Base-by-base conservation (phyloP, 2,797 vertebrate species). In the Huso huso region DNA sequence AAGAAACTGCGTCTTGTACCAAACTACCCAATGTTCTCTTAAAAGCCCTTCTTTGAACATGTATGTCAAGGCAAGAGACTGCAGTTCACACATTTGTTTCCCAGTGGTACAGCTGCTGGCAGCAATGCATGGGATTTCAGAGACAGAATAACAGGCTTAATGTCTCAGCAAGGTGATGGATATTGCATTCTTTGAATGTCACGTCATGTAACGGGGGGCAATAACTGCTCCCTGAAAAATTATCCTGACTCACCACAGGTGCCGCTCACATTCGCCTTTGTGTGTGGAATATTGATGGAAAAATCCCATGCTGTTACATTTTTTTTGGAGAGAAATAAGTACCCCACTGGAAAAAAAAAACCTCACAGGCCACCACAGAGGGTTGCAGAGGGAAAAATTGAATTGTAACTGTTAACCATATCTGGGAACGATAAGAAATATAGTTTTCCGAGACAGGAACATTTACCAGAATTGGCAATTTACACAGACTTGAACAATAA, bases 171-270 rank as follows among this genome's bases (percentile, higher is more conserved):
- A 71, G 77, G 81, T 74, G n/a, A 82, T 80, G 76, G 66, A 66
- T 70, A 70, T 82, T 75, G 83, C 74, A 74, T 86, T 84, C 82
- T 84, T 88, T 82, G 76, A 75, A 64, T 81, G 78, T 69, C 71
- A 79, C 70, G 71, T 71, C 81, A 80, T 63, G 60, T 69, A 79
- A 78, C 61, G 75, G 74, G 70, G 77, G 71, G 76, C 72, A 77
- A 70, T 77, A 75, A 75, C 75, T 67, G 62, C 51, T 23, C 63
- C 52, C 62, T 75, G 74, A 75, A 78, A 74, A 79, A 78, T 70
- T 68, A 63, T 52, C 8, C 66, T 59, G 71, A 66, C 63, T 80
- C 76, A 67, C 78, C 66, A 68, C 81, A 77, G 72, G 81, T 79
- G 9, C 64, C 69, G 51, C 67, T 66, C 69, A 68, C 71, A 71